These are phyloP conservation scores for Macrostomum lignano DNA, from an alignment of 1,140 invertebrate species.

Conservation along the genomic window DNA sequence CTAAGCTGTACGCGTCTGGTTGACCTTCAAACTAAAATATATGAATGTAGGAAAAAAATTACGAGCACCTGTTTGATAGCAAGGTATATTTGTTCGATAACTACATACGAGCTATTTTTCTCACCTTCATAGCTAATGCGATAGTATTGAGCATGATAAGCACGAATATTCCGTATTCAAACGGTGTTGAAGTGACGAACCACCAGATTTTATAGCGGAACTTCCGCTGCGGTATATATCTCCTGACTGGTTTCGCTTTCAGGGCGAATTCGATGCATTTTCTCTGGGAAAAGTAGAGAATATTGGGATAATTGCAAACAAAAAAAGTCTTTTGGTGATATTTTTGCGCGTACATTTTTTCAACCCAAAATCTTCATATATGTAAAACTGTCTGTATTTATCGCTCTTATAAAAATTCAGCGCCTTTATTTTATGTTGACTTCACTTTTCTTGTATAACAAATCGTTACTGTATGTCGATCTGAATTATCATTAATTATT, in stretches of 20 bases:
- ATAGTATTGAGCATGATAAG: slow-evolving; percentile 93
- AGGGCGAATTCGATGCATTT: slow-evolving; percentile 98
- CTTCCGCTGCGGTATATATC: slow-evolving; percentile 89
- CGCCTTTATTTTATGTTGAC: no score
- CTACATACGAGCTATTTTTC: background rate
- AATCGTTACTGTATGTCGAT: no score
- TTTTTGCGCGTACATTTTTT: no score
- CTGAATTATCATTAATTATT: no score
- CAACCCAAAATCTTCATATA: no score
- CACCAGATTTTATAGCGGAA: slow-evolving; percentile 99
- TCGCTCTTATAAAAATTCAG: no score
- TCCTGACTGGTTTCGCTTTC: slow-evolving; percentile 76
- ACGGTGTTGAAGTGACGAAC: slow-evolving; percentile 93
- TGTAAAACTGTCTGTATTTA: no score
- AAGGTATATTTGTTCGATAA: background rate
- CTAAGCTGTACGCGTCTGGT: slow-evolving; percentile 47
- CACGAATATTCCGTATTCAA: slow-evolving; percentile 92
- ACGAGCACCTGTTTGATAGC: no score
- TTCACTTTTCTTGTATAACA: no score
- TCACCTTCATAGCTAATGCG: slow-evolving; percentile 65
- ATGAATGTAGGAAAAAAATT: no score
- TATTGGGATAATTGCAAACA: background rate
- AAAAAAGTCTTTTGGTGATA: no score
- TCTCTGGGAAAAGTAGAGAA: slow-evolving; percentile 36
- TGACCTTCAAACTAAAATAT: slow-evolving; percentile 63